A percentile compares a stretch with the other conserved stretches of the same genome.
These are phyloP conservation scores for Etheostoma cragini DNA, from an alignment of 2,113 vertebrate species.

Conservation along the genomic window DNA sequence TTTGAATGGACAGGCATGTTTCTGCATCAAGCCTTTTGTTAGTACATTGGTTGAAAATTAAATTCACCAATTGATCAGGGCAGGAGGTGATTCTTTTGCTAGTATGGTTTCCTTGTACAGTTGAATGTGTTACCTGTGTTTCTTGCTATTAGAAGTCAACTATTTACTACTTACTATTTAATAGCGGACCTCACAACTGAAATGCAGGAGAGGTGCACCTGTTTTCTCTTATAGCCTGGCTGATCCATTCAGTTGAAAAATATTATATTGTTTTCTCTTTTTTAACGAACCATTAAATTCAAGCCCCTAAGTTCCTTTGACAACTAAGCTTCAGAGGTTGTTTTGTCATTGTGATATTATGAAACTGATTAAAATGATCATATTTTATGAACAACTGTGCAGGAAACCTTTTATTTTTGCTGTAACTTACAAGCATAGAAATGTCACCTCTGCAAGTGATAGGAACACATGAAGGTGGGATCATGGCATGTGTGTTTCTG, in stretches of 20 bases:
- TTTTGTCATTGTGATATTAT: neutral
- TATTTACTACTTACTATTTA: neutral
- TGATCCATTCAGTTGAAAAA: neutral
- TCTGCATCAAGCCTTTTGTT: neutral
- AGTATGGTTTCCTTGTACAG: neutral
- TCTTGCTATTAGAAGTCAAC: neutral
- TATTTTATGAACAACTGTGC: constrained; percentile 3
- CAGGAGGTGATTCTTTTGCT: neutral
- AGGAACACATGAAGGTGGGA: constrained; percentile 57
- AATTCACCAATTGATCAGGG: neutral
- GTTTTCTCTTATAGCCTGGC: neutral
- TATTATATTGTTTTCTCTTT: neutral
- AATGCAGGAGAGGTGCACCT: neutral
- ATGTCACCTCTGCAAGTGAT: constrained; percentile 66
- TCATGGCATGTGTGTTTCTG: constrained; percentile 47
- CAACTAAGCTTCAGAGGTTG: neutral
- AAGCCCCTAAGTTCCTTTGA: neutral
- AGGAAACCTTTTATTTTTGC: constrained; percentile 22
- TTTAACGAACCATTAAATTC: neutral
- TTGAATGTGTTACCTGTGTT: neutral
- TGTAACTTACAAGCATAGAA: constrained; percentile 41
- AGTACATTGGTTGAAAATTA: neutral
- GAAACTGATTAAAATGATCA: neutral
- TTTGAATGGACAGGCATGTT: neutral
- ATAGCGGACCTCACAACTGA: neutral